Conservation (phyloP, 2,888 invertebrate genomes). For the Merodon equestris region DNA sequence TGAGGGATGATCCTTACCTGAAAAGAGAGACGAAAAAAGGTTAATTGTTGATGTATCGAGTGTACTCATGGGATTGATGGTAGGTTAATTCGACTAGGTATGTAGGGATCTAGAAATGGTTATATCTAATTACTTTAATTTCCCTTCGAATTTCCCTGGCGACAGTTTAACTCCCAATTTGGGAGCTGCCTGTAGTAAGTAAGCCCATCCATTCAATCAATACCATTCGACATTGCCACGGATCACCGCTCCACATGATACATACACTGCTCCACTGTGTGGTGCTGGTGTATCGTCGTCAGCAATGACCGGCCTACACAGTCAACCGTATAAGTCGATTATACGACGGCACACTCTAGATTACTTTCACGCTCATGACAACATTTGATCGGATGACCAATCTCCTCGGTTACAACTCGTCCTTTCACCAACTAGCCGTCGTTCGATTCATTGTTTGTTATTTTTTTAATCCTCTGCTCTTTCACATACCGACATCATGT, state of each 20-base stretch:
- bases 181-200: too few relatives aligned
- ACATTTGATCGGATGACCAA: slow-evolving; percentile 63
- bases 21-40: slow-evolving; percentile 2
- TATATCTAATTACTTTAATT: too few relatives aligned
- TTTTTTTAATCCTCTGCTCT: not conserved
- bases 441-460: not conserved
- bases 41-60: not conserved
- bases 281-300: slow-evolving; percentile 41
- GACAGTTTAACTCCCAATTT: not conserved
- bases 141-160: too few relatives aligned
- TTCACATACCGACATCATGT: slow-evolving; percentile 23
- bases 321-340: slow-evolving; percentile 54
- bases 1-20: slow-evolving; percentile 35
- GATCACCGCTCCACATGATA: slow-evolving; percentile 33
- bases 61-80: too few relatives aligned
- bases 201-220: too few relatives aligned
- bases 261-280: slow-evolving; percentile 8
- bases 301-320: slow-evolving; percentile 26
- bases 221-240: not conserved
- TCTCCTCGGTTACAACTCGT: not conserved
- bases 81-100: too few relatives aligned
- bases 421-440: not conserved
- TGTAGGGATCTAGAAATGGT: too few relatives aligned
- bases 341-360: slow-evolving; percentile 54
- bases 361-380: slow-evolving; percentile 62